phyloP scores from a whole-genome alignment of 2,888 invertebrate species.

The Leptura quadrifasciata region DNA sequence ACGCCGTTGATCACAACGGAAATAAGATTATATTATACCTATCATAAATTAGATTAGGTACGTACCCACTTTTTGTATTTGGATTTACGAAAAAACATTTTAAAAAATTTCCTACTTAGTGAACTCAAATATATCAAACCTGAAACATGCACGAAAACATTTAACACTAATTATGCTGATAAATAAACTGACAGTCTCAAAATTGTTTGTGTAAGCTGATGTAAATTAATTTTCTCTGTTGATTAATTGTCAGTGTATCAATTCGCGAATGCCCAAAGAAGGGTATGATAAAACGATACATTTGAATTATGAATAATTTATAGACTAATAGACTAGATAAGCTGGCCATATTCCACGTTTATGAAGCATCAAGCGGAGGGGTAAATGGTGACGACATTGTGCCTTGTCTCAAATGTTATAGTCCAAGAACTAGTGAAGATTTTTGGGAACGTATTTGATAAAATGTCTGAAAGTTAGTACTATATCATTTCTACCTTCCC shows the following conservation, averaged over 20 bases:
- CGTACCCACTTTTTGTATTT: background rate
- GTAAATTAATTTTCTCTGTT: background rate
- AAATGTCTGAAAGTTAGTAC: no score
- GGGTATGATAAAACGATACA: background rate
- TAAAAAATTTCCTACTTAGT: background rate
- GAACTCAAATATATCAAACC: background rate
- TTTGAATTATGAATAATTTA: background rate
- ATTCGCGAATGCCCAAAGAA: background rate
- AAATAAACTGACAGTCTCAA: background rate
- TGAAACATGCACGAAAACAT: background rate
- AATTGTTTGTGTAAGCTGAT: background rate
- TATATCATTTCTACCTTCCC: no score
- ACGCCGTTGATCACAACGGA: background rate
- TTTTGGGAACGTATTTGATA: no score
- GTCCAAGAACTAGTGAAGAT: no score
- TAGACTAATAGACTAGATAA: background rate
- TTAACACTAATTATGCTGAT: background rate
- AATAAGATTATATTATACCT: constrained; percentile 1
- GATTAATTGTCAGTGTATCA: background rate
- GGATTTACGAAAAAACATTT: background rate
- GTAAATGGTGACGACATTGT: no score
- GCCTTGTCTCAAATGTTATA: no score
- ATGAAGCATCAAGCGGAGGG: no score
- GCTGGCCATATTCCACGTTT: background rate
- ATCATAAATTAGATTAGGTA: background rate